Evolutionary conservation across 2,113 vertebrate species (phyloP), one percentile per base, ranked within the genome.

Genomic region (Cygnus buccinator): DNA sequence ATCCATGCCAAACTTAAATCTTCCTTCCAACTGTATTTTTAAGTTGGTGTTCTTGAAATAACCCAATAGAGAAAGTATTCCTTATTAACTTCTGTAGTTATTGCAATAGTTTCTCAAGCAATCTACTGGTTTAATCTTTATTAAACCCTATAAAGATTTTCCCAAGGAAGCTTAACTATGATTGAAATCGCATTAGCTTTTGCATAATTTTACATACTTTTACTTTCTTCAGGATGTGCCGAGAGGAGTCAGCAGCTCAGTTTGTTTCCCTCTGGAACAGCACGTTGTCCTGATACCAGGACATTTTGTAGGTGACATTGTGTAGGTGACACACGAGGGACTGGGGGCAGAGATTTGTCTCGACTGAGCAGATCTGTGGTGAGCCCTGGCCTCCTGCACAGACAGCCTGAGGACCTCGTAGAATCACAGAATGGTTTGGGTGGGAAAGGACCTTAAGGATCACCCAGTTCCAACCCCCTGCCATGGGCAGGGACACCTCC

Each of bases 261-360:
- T 39, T 52, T 80, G 15, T 44, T 17, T 71, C 21, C 4, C 31
- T 33, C 21, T 63, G 54, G 57, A 63, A 13, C 0, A 6, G 20
- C 0, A 0, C 2, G 3, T 10, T 83, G 25, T 43, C 20, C 4
- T 0, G 0, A 17, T 28, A n/a, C 46, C 10, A 21, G 46, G 46
- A 20, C 21, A 48, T 48, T 48, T 48, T 1, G 1, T 21, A 22
- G 73, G 31, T 44, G 55, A 17, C 21, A 5, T 21, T 22, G 50
- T 1, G 1, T 21, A 22, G 74, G n/a, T 44, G 50, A 22, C 28
- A 5, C 10, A 9, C 28, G 13, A 39, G 35, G 20, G 21, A 46
- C 9, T 8, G 6, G 54, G 54, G 4, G 6, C 5, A 29, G 18
- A 4, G 8, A 19, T 13, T 41, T n/a, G 28, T 39, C 46, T 37